Base-by-base conservation (phyloP, 35 echinoderm and acorn worm species). In the Apostichopus parvimensis region DNA sequence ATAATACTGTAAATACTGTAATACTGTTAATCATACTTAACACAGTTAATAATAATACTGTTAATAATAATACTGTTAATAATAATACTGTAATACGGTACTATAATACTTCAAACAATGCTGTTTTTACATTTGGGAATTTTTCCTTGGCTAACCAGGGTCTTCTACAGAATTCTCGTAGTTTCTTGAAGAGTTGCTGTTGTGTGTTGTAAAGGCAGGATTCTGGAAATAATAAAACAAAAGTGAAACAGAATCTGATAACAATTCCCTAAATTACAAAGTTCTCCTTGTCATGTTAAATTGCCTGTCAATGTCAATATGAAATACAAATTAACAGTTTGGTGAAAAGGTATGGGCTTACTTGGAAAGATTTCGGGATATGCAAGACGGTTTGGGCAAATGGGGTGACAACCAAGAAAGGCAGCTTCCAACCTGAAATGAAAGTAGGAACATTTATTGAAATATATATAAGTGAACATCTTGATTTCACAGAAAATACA, bases 351-450 rank as follows among this genome's bases (percentile, higher is more conserved):
- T 53, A 28, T 54, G 11, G 56, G 6, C 89, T 91, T 78, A 91
- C 89, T 91, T 78, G 89, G 89, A 54, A 91, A 91, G 18, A 91
- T 78, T 56, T 91, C 89, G 15, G 89, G 89, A 57, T 91, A 91
- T 15, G 21, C 89, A 4, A 91, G 61, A 59, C 76, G 54, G 54
- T 91, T 91, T 91, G 89, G 89, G 23, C 89, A 91, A 23, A 91
- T 57, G 5, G 89, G 89, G 26, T 57, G 73, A 26, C 89, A 91
- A 4, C 18, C 13, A 79, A 91, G 89, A 73, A 57, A 79, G 15
- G 89, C 52, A 78, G 89, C 89, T 26, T 78, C 89, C 23, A 79
- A n/a, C 84, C 84, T 87, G 11, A 18, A 87, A 66, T 11, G 18
- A 64, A 87, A 87, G 10, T 65, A 64, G 23, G 45, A 84, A 84